Base-by-base conservation (phyloP, 64 coral and sea anemone species). In the Dendrophyllia cribrosa region DNA sequence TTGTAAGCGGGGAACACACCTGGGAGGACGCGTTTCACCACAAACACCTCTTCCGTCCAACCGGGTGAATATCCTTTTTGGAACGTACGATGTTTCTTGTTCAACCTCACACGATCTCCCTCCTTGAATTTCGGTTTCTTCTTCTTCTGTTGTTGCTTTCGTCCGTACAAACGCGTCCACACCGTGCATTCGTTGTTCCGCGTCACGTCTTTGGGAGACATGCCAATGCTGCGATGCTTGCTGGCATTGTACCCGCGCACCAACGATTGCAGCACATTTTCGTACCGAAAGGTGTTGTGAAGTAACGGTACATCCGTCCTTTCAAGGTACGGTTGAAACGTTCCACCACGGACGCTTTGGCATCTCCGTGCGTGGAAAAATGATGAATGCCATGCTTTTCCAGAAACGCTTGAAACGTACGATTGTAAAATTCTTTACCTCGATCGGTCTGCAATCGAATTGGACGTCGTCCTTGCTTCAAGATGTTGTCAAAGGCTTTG, bases 31-130 rank as follows among this genome's bases (percentile, higher is more conserved):
- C 15, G 59, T 45, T 7, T 77, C 5, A 95, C 43, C 79, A 75
- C 67, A 51, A 94, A 89, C 21, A 88, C 76, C 45, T 88, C 76
- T 74, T 93, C 85, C 45, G 89, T 85, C 79, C 79, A 92, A 13
- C 49, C 56, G 23, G 91, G 91, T 4, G 59, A 26, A 56, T 93
- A 78, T 14, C 82, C 91, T 69, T 93, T 93, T 45, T 86, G 78
- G 55, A 93, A 93, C 0, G 61, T 12, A 1, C 23, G 34, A 20
- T 9, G 20, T 47, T 61, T 44, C 21, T 79, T 86, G 63, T 84
- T 87, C 5, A 93, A 21, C 11, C 82, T 58, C 6, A 93, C 91
- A 10, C 49, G 70, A 78, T 77, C 59, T 11, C 82, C 82, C 10
- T 55, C 71, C 25, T 87, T 49, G 8, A 87, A 87, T 3, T 19